Evolutionary conservation across 2,888 invertebrate genomes (phyloP).

Genomic region (Drosophila infuscata): DNA sequence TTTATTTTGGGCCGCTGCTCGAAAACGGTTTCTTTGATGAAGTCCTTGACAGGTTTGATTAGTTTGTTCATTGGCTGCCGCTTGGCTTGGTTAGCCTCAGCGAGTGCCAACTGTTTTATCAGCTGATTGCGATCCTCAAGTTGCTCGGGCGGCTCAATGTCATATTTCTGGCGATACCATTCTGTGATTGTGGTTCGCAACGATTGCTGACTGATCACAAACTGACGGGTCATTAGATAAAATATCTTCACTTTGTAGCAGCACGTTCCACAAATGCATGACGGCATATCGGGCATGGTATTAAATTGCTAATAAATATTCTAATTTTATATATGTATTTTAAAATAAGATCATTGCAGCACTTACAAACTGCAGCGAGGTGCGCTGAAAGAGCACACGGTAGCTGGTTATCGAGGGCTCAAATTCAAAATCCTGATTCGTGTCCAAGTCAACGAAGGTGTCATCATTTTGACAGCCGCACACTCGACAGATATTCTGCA

Average conservation of each 20-base stretch:
- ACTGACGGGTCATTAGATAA: slow-evolving; percentile 45
- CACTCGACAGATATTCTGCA: slow-evolving; percentile 26
- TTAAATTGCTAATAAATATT: slow-evolving; percentile 29
- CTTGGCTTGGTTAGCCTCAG: not conserved
- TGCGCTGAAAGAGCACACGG: slow-evolving; percentile 43
- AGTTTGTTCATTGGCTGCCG: not conserved
- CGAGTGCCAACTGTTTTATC: slow-evolving; percentile 7
- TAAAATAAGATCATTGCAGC: too few species aligned
- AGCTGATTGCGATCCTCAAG: slow-evolving; percentile 23
- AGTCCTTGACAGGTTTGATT: not conserved
- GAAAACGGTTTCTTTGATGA: not conserved
- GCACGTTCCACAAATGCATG: slow-evolving; percentile 36
- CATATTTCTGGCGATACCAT: slow-evolving; percentile 30
- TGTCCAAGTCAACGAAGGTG: slow-evolving; percentile 33
- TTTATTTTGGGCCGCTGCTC: not conserved
- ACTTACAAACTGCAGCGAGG: slow-evolving; percentile 52
- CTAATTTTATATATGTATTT: not conserved
- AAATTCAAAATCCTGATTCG: slow-evolving; percentile 41
- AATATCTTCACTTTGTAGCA: slow-evolving; percentile 40
- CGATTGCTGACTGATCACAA: slow-evolving; percentile 38
- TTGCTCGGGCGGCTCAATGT: slow-evolving; percentile 33
- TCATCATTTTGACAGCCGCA: slow-evolving; percentile 38
- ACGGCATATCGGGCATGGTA: slow-evolving; percentile 49
- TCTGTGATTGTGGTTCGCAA: slow-evolving; percentile 38
- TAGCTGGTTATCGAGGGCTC: slow-evolving; percentile 38